A percentile compares a stretch with the other conserved stretches of the same genome.
Evolutionary conservation across 2,113 vertebrate species (phyloP).

Genomic region (Oenanthe oenanthe): DNA sequence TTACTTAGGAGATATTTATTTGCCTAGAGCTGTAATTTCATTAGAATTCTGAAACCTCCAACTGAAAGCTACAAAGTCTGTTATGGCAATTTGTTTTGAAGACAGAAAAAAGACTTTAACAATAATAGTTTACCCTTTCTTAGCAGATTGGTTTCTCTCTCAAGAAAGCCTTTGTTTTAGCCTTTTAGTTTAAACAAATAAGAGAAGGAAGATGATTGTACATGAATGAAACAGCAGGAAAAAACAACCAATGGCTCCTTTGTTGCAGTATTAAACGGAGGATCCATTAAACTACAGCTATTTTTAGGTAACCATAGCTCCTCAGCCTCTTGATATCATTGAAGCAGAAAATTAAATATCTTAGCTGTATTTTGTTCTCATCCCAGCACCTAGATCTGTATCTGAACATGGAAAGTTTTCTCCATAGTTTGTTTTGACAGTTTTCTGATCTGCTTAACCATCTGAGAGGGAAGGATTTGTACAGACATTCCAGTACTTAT

Average conservation of each 20-base stretch:
- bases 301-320: background rate
- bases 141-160: background rate
- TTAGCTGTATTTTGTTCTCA: background rate
- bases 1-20: background rate
- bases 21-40: background rate
- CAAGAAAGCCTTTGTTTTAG: background rate
- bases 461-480: background rate
- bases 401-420: background rate
- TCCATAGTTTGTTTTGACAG: background rate
- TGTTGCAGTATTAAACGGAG: background rate
- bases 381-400: background rate
- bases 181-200: background rate
- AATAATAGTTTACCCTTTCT: background rate
- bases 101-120: background rate
- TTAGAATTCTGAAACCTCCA: background rate
- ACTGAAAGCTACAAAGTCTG: background rate
- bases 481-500: accelerated
- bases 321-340: background rate
- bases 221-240: accelerated
- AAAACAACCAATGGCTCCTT: background rate
- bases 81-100: background rate
- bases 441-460: background rate
- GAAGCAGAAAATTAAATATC: background rate
- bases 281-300: background rate
- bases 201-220: background rate